Evolutionary conservation across 2,797 vertebrate genomes (phyloP), one percentile per base, ranked within the genome.

Genomic region (Lacerta agilis): DNA sequence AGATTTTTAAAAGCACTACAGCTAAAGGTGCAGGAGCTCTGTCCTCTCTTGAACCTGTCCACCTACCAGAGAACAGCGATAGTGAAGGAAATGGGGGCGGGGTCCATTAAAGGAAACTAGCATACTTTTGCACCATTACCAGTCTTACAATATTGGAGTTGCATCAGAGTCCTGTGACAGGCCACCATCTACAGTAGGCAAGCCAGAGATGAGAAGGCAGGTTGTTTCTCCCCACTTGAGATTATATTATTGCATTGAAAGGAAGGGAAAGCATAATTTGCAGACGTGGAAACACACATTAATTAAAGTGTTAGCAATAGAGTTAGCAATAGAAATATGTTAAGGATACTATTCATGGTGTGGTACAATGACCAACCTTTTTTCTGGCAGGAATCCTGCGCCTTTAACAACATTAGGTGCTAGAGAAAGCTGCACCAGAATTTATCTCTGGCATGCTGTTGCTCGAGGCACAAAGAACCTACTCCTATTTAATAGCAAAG

Each of bases 401-500:
- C 7, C 72, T 73, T 73, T 73, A 73, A 73, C 4, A 36, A 29
- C 72, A 8, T 18, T 33, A 23, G 6, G 33, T 73, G 36, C 8
- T 13, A 71, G 69, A 71, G 69, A 33, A 71, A 71, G 29, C 4
- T 9, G 64, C 64, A 43, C 27, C 27, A 82, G 64, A 41, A 67
- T 72, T 55, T 49, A 8, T 75, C 20, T 33, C n/a, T 84, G 23
- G 8, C 64, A 41, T 43, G 5, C 45, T 72, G 23, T 58, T 17
- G 17, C 36, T 72, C 45, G 55, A 55, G 69, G 27, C 69, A 58
- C 43, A 83, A 83, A 8, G 27, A 27, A 11, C 15, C 64, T 55
- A 43, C 69, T 73, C n/a, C 23, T 36, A 45, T 69, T 82, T 61
- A 43, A 58, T 73, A 90, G 58, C 71, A 89, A 76, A 66, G 78